Percentiles rank a stretch among this genome's conserved stretches.
Conservation (phyloP, 2,113 vertebrate genomes). For the Oceanites oceanicus region DNA sequence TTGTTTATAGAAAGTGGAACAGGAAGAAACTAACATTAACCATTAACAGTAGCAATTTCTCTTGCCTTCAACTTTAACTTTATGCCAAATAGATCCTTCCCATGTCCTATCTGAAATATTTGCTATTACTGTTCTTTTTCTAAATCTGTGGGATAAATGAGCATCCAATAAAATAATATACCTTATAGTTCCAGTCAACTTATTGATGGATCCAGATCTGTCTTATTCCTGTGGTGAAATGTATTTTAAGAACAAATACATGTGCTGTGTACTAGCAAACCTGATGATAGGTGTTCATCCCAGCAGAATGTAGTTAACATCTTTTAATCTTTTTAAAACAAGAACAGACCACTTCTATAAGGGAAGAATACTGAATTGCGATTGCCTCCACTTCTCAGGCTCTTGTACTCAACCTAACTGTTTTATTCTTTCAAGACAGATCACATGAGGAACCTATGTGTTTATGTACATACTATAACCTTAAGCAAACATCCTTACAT, state of each 20-base stretch:
- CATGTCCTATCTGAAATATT: slow-evolving; percentile 15
- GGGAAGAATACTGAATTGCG: not conserved
- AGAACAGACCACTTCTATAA: not conserved
- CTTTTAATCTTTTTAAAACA: not conserved
- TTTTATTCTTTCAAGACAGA: slow-evolving; percentile 23
- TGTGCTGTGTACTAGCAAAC: not conserved
- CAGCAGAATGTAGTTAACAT: not conserved
- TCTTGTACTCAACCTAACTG: not conserved
- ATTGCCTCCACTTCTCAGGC: not conserved
- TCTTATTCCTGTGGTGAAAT: not conserved
- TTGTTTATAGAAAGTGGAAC: slow-evolving; percentile 81
- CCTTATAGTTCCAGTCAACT: not conserved
- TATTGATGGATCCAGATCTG: too few relatives aligned
- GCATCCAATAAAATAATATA: not conserved
- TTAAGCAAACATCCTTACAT: slow-evolving; percentile 39
- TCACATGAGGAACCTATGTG: not conserved
- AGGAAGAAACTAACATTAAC: slow-evolving; percentile 81
- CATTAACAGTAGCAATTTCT: slow-evolving; percentile 81
- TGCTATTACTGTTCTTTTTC: slow-evolving; percentile 1
- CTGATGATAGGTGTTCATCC: not conserved
- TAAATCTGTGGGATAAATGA: not conserved
- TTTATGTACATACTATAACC: slow-evolving; percentile 20
- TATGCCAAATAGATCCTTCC: slow-evolving; percentile 59
- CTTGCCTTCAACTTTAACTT: slow-evolving; percentile 49
- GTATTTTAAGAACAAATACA: not conserved